phyloP scores from a whole-genome alignment of 2,888 invertebrate species.

The Synanthedon formicaeformis region DNA sequence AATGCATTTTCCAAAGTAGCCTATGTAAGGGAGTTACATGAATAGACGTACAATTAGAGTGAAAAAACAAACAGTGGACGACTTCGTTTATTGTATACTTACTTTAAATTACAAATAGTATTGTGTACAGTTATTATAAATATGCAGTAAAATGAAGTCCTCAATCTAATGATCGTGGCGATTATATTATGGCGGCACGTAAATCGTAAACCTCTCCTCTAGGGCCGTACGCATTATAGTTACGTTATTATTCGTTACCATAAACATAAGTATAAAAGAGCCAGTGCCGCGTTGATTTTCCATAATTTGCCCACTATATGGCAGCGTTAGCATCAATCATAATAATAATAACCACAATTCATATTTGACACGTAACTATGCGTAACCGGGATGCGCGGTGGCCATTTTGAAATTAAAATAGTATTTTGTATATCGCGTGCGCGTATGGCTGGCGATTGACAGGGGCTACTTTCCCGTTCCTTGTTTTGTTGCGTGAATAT shows the following conservation, averaged over 20 bases:
- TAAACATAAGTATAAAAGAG: neutral
- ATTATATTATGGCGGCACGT: neutral
- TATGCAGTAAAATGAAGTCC: too few relatives aligned
- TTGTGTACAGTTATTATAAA: too few relatives aligned
- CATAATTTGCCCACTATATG: neutral
- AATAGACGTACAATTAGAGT: too few relatives aligned
- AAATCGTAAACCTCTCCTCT: neutral
- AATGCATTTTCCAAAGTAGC: too few relatives aligned
- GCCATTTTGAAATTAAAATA: conserved; percentile 24
- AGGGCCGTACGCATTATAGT: neutral
- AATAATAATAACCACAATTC: conserved; percentile 9
- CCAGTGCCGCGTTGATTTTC: neutral
- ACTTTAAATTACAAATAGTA: too few relatives aligned
- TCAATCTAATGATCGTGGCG: too few relatives aligned
- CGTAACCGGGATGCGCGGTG: conserved; percentile 2
- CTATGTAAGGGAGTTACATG: too few relatives aligned
- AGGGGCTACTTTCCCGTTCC: conserved; percentile 21
- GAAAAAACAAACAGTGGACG: too few relatives aligned
- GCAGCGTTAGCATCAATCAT: conserved; percentile 3
- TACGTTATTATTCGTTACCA: neutral
- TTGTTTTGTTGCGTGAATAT: conserved; percentile 29
- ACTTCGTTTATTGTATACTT: too few relatives aligned
- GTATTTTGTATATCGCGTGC: conserved; percentile 13
- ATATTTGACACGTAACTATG: conserved; percentile 11
- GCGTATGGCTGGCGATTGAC: conserved; percentile 24